Evolutionary conservation across 2,113 vertebrate genomes (phyloP).

Genomic region (Phylloscopus trochiloides): DNA sequence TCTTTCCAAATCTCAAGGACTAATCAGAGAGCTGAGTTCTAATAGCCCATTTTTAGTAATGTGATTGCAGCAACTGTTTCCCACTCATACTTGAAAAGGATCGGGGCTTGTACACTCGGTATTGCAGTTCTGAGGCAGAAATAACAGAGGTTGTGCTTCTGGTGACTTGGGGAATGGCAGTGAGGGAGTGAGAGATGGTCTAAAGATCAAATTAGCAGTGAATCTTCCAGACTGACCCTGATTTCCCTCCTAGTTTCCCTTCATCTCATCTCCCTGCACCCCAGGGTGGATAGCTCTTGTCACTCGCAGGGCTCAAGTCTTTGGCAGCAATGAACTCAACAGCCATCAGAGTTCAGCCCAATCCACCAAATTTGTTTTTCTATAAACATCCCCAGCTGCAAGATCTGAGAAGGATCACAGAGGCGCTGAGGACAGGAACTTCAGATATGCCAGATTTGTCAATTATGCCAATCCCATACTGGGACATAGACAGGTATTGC

Average conservation of each 20-base stretch:
- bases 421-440: neutral
- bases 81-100: neutral
- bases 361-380: neutral
- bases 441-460: neutral
- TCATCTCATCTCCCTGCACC: neutral
- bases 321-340: neutral
- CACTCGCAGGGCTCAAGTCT: rapidly evolving
- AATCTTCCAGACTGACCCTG: neutral
- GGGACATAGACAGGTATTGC: neutral
- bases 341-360: neutral
- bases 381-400: neutral
- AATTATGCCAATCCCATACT: neutral
- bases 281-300: neutral
- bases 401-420: neutral
- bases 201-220: neutral
- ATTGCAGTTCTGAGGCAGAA: neutral
- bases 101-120: neutral
- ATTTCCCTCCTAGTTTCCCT: neutral
- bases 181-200: neutral
- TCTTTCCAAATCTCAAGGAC: neutral
- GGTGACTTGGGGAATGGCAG: neutral
- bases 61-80: neutral
- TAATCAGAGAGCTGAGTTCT: neutral
- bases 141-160: neutral
- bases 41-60: neutral